These are phyloP conservation scores for Drosophila buzzatii DNA, from an alignment of 2,888 invertebrate species.

Conservation along the genomic window DNA sequence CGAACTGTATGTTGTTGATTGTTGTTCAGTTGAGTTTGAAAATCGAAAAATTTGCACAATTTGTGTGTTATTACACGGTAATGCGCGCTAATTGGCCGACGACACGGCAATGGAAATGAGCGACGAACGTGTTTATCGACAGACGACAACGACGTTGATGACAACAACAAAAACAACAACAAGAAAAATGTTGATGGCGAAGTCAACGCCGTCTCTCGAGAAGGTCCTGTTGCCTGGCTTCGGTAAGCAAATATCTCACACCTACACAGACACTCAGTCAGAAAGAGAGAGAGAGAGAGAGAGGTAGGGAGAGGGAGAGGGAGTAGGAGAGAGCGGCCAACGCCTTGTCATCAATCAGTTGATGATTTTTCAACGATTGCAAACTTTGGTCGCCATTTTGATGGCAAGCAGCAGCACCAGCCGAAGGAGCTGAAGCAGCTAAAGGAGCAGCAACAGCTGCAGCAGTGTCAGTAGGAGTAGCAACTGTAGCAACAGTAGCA, in stretches of 20 bases:
- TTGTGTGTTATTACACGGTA: constrained; percentile 64
- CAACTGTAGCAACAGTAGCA: constrained; percentile 9
- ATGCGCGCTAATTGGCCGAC: constrained; percentile 71
- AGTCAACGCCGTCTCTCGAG: constrained; percentile 44
- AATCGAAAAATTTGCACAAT: constrained; percentile 65
- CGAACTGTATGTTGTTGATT: constrained; percentile 45
- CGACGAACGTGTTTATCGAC: constrained; percentile 49
- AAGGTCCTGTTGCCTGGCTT: constrained; percentile 42
- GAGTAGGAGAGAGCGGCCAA: background rate
- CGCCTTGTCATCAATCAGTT: constrained; percentile 72
- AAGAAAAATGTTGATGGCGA: constrained; percentile 27
- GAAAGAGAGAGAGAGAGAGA: background rate
- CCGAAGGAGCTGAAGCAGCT: background rate
- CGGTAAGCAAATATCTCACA: constrained; percentile 56
- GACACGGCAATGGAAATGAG: constrained; percentile 74
- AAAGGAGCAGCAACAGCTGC: background rate
- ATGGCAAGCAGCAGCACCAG: constrained; percentile 4
- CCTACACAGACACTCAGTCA: background rate
- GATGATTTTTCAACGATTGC: constrained; percentile 60
- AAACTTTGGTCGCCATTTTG: constrained; percentile 59
- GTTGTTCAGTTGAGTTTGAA: constrained; percentile 48
- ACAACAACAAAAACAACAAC: constrained; percentile 22
- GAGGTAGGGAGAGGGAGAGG: background rate
- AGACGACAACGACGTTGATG: constrained; percentile 39
- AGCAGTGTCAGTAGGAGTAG: constrained; percentile 1